Conservation (phyloP, 2,888 invertebrate genomes). For the Euzophera pinguis region DNA sequence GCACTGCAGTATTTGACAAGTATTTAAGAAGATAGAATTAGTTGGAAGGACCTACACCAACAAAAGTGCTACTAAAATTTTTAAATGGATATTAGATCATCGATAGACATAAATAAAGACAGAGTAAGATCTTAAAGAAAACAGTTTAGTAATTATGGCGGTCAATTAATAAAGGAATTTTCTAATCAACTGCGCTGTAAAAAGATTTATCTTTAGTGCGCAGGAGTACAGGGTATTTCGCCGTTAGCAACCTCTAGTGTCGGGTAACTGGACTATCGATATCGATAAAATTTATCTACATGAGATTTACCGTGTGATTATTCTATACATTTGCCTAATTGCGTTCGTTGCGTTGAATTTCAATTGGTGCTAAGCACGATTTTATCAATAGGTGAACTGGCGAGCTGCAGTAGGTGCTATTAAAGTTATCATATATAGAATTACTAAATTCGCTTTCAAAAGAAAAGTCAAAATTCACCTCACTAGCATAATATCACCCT, state of each 20-base stretch:
- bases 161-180: conserved; percentile 73
- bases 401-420: neutral
- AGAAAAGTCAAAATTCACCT: no score
- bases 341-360: conserved; percentile 19
- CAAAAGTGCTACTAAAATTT: no score
- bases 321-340: conserved; percentile 25
- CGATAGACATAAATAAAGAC: neutral
- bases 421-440: no score
- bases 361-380: conserved; percentile 1
- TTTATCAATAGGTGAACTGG: conserved; percentile 6
- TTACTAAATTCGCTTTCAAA: no score
- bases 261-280: conserved; percentile 54
- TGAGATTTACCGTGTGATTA: conserved; percentile 15
- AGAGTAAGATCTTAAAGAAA: neutral
- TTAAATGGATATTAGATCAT: neutral
- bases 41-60: no score
- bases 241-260: conserved; percentile 50
- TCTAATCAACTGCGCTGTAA: conserved; percentile 71
- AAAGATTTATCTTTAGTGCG: conserved; percentile 68
- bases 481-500: no score
- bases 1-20: no score
- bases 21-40: no score
- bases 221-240: conserved; percentile 26
- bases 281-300: conserved; percentile 34
- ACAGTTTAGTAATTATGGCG: conserved; percentile 53